Percentiles rank a stretch among this genome's conserved stretches.
Conservation (phyloP, 2,888 invertebrate genomes). For the Zaprionus obscuricornis region DNA sequence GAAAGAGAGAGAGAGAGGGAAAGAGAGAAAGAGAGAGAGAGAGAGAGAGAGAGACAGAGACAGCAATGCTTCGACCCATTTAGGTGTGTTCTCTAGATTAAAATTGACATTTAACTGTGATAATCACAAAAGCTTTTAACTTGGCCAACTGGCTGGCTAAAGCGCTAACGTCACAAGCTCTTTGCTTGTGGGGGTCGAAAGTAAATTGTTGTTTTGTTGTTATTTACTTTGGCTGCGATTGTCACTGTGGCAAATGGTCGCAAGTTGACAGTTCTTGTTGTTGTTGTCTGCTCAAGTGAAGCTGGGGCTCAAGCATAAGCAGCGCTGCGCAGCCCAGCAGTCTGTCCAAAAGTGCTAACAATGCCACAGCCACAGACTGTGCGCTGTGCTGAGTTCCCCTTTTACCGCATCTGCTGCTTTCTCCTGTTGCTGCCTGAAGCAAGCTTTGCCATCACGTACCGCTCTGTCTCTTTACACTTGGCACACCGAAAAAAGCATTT, state of each 20-base stretch:
- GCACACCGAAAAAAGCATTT: conserved; percentile 58
- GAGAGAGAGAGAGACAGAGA: neutral
- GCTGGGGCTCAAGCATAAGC: conserved; percentile 47
- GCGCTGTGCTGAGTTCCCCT: neutral
- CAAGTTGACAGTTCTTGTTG: conserved; percentile 31
- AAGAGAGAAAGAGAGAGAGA: neutral
- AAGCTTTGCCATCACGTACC: no score
- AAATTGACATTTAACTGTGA: conserved; percentile 67
- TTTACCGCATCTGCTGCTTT: no score
- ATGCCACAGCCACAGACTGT: conserved; percentile 46
- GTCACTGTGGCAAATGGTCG: conserved; percentile 11
- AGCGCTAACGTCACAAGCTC: no score
- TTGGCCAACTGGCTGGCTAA: conserved; percentile 20
- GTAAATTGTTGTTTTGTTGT: conserved; percentile 29
- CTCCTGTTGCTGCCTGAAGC: no score
- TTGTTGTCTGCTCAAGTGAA: conserved; percentile 76
- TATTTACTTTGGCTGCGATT: conserved; percentile 8
- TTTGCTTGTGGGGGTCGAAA: no score
- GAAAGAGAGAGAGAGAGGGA: neutral
- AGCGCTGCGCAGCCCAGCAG: conserved; percentile 16
- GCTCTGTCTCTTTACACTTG: no score
- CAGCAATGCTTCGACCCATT: conserved; percentile 12
- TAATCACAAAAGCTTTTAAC: conserved; percentile 63
- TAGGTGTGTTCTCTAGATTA: conserved; percentile 42
- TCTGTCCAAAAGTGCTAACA: conserved; percentile 67